Evolutionary conservation across 2,113 vertebrate genomes (phyloP), one percentile per base, ranked within the genome.

Genomic region (Sciurus niger): DNA sequence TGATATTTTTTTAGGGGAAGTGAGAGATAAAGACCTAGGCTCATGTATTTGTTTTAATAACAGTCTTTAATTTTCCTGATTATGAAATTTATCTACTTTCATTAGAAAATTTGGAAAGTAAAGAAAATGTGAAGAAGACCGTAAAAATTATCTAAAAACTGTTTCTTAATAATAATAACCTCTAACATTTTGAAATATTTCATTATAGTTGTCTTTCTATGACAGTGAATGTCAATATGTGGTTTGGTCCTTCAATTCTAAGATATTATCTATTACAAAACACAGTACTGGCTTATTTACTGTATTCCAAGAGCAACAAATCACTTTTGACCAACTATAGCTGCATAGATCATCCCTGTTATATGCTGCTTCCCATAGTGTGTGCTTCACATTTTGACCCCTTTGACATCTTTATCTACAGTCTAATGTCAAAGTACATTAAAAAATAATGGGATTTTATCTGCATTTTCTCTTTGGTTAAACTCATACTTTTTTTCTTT

Each of bases 401-500:
- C 51, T 78, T 65, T 94, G 77, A 93, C 83, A 90, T 95, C 72
- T 89, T 76, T 95, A 78, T 95, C 83, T 95, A 16, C 25, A 65
- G 32, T 63, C 76, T 95, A 89, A 80, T 43, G 72, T 95, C 89
- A 96, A 89, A 92, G 63, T 76, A 92, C 87, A 93, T 95, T 87
- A 51, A 80, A 95, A 90, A 88, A 46, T 85, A 92, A 93, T 95
- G 32, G 7, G 17, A 92, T 90, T 94, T 94, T 87, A 93, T 82
- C 65, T 95, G 25, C 48, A 96, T 97, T 97, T 96, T 18, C 65
- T 97, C 10, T 80, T 94, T 97, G 74, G 89, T 87, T 96, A 91
- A 95, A 89, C 63, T 92, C 40, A 72, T 89, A 83, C 24, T 97
- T 94, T 96, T 40, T 82, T 95, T 91, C 60, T 53, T 95, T 74